A percentile compares a stretch with the other conserved stretches of the same genome.
These are phyloP conservation scores for Chironomus riparius DNA, from an alignment of 2,888 invertebrate species.

Conservation along the genomic window DNA sequence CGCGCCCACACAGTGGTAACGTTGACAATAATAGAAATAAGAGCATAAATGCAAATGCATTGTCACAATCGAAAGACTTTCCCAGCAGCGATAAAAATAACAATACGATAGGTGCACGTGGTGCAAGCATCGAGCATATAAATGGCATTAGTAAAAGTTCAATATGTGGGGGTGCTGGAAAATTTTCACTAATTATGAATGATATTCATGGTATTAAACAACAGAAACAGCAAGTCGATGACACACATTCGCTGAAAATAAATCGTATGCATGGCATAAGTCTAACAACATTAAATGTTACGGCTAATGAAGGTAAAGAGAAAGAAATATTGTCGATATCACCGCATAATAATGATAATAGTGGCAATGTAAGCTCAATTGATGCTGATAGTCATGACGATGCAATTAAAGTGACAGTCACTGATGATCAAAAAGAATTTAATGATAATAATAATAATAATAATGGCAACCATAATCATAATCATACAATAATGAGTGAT, in stretches of 20 bases:
- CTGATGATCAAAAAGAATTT: background rate
- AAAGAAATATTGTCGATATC: conserved; percentile 36
- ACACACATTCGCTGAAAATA: conserved; percentile 49
- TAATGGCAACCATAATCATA: too few species aligned
- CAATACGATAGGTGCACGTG: background rate
- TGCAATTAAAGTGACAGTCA: background rate
- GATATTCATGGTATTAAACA: conserved; percentile 22
- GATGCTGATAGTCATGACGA: background rate
- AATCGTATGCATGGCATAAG: conserved; percentile 47
- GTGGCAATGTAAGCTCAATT: background rate
- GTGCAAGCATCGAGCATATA: background rate
- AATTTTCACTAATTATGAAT: conserved; percentile 26
- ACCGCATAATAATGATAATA: conserved; percentile 33
- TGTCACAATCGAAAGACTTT: conserved; percentile 32
- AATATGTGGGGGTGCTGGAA: conserved; percentile 10
- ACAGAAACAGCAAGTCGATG: conserved; percentile 33
- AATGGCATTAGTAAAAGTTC: conserved; percentile 9
- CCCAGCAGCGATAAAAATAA: conserved; percentile 34
- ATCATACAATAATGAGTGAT: background rate
- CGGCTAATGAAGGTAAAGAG: conserved; percentile 32
- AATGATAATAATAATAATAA: background rate
- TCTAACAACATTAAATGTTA: conserved; percentile 26
- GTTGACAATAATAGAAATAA: conserved; percentile 27
- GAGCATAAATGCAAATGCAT: conserved; percentile 33
- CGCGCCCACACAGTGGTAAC: conserved; percentile 31